A percentile compares a stretch with the other conserved stretches of the same genome.
These are phyloP conservation scores for Cranoglanis bouderius DNA, from an alignment of 2,113 vertebrate species.

Conservation along the genomic window DNA sequence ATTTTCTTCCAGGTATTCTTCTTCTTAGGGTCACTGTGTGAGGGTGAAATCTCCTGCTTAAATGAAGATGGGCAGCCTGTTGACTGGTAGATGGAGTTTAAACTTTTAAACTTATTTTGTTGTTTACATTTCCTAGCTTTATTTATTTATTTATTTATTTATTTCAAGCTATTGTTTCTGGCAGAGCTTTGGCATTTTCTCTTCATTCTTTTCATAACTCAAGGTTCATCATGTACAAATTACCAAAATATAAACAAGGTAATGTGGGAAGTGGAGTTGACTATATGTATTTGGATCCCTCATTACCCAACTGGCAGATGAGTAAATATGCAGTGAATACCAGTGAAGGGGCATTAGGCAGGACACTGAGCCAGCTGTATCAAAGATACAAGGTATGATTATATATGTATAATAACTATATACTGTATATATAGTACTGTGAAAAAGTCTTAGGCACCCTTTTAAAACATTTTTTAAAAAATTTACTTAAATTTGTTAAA, in stretches of 20 bases:
- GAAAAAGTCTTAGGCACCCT: too few relatives aligned
- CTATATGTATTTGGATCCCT: constrained; percentile 87
- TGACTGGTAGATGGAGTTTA: constrained; percentile 84
- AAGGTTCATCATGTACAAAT: constrained; percentile 90
- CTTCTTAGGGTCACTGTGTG: constrained; percentile 31
- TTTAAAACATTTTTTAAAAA: too few relatives aligned
- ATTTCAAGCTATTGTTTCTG: neutral
- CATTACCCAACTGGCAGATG: constrained; percentile 73
- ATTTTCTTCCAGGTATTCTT: constrained; percentile 28
- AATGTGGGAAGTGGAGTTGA: constrained; percentile 76
- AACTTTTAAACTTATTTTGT: neutral
- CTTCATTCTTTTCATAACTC: constrained; percentile 27
- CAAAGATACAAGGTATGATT: constrained; percentile 74
- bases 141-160: too few relatives aligned
- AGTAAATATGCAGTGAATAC: constrained; percentile 78
- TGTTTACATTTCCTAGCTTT: neutral
- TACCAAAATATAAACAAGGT: constrained; percentile 75
- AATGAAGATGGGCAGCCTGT: constrained; percentile 83
- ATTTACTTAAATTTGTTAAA: too few relatives aligned
- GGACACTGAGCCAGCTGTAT: constrained; percentile 84
- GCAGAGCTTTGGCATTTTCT: constrained; percentile 13
- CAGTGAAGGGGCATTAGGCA: constrained; percentile 76
- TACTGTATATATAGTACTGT: neutral
- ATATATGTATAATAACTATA: neutral
- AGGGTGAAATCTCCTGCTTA: constrained; percentile 78